Percentiles rank a stretch among this genome's conserved stretches.
Evolutionary conservation across 2,797 vertebrate species (phyloP).

Genomic region (Chrysocyon brachyurus): DNA sequence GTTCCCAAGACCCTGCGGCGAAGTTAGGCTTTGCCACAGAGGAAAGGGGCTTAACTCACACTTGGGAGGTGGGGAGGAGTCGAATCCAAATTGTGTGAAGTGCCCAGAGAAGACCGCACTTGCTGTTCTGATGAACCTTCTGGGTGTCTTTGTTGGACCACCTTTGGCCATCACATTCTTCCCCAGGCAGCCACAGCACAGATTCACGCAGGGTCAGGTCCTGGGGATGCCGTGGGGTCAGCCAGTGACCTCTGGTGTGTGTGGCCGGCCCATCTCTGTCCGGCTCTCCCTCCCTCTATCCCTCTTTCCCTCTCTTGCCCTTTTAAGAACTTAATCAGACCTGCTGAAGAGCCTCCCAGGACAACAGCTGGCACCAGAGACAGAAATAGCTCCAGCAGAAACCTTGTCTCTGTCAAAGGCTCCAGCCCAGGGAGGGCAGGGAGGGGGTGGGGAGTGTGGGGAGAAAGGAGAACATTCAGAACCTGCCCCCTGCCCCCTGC

Average conservation of each 20-base stretch:
- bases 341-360: not conserved
- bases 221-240: not conserved
- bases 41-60: not conserved
- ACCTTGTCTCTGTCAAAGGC: not conserved
- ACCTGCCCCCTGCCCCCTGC: not conserved
- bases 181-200: not conserved
- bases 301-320: not conserved
- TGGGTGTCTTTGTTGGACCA: not conserved
- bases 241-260: too few species aligned
- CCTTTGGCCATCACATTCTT: not conserved
- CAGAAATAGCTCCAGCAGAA: constrained; percentile 57
- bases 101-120: not conserved
- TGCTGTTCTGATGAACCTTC: not conserved
- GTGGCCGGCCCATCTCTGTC: not conserved
- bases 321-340: constrained; percentile 76
- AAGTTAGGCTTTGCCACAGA: not conserved
- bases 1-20: accelerated
- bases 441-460: accelerated
- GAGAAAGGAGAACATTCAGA: not conserved
- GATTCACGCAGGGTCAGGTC: not conserved
- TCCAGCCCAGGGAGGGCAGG: not conserved
- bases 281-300: not conserved
- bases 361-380: constrained; percentile 41
- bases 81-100: not conserved
- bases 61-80: not conserved